Percentiles rank a stretch among this genome's conserved stretches.
phyloP scores from a whole-genome alignment of 2,797 vertebrate species.

The Acanthurus leucopareius region DNA sequence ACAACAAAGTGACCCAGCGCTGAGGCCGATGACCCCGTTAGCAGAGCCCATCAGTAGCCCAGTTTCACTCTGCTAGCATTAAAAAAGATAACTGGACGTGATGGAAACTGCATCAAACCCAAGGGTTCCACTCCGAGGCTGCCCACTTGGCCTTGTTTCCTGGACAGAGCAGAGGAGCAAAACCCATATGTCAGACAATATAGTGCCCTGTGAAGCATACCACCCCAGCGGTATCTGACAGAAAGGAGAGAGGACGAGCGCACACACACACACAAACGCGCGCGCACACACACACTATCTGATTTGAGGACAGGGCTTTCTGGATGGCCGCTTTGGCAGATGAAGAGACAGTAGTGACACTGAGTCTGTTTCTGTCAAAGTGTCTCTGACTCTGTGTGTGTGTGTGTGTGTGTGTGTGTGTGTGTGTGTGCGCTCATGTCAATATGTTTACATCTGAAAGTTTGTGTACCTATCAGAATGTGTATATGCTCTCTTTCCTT shows the following conservation, averaged over 20 bases:
- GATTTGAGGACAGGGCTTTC: slow-evolving; percentile 79
- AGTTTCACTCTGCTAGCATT: slow-evolving; percentile 66
- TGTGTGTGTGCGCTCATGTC: slow-evolving; percentile 28
- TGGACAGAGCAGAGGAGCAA: slow-evolving; percentile 72
- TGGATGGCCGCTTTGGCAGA: slow-evolving; percentile 81
- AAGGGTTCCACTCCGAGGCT: slow-evolving; percentile 66
- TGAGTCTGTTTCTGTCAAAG: slow-evolving; percentile 60
- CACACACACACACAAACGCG: slow-evolving; percentile 36
- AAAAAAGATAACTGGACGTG: slow-evolving; percentile 67
- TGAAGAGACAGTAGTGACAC: slow-evolving; percentile 80
- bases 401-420: slow-evolving; percentile 27
- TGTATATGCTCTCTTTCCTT: slow-evolving; percentile 2
- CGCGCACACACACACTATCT: slow-evolving; percentile 52
- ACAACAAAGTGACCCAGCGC: slow-evolving; percentile 59
- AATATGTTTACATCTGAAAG: slow-evolving; percentile 20
- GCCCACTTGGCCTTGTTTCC: slow-evolving; percentile 74
- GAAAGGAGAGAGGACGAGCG: slow-evolving; percentile 31
- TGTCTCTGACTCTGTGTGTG: slow-evolving; percentile 43
- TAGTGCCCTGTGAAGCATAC: slow-evolving; percentile 79
- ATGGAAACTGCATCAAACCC: slow-evolving; percentile 69
- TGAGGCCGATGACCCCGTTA: slow-evolving; percentile 67
- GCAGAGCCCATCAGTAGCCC: slow-evolving; percentile 57
- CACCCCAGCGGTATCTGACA: slow-evolving; percentile 78
- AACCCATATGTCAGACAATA: slow-evolving; percentile 85
- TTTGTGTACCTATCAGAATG: slow-evolving; percentile 9